phyloP scores from a whole-genome alignment of 2,113 vertebrate species.

The Pluvialis apricaria region DNA sequence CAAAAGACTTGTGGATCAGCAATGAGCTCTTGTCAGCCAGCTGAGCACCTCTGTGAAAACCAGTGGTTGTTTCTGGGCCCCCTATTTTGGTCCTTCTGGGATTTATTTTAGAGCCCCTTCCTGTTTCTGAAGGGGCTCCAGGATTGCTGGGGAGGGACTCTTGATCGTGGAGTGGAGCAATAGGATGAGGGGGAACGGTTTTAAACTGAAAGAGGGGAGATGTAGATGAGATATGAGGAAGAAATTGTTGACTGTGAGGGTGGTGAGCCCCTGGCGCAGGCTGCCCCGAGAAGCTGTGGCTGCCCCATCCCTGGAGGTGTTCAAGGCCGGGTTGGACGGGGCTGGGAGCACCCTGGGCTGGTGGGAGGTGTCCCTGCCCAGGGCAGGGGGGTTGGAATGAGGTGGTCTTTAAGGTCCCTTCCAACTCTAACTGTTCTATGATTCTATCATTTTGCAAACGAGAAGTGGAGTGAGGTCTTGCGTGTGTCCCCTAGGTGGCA shows the following conservation, averaged over 20 bases:
- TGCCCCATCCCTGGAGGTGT: not conserved
- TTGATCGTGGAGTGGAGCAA: not conserved
- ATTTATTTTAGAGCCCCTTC: not conserved
- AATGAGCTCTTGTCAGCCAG: not conserved
- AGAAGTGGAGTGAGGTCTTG: not conserved
- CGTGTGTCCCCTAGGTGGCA: not conserved
- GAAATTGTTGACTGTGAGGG: not conserved
- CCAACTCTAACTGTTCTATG: too few species aligned
- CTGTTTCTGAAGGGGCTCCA: not conserved
- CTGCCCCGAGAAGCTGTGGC: not conserved
- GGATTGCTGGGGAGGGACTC: not conserved
- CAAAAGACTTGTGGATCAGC: not conserved
- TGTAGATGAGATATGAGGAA: not conserved
- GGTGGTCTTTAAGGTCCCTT: not conserved
- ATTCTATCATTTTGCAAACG: not conserved
- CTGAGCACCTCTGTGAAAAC: not conserved
- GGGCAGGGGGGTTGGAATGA: not conserved
- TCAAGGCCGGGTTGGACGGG: not conserved
- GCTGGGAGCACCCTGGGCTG: not conserved
- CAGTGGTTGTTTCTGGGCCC: rapidly evolving
- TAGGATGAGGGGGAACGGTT: not conserved
- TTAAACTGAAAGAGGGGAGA: not conserved
- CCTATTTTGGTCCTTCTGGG: not conserved
- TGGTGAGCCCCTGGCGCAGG: not conserved
- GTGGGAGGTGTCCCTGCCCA: not conserved